Base-by-base conservation (phyloP, 2,797 vertebrate species). In the Mus spretus region DNA sequence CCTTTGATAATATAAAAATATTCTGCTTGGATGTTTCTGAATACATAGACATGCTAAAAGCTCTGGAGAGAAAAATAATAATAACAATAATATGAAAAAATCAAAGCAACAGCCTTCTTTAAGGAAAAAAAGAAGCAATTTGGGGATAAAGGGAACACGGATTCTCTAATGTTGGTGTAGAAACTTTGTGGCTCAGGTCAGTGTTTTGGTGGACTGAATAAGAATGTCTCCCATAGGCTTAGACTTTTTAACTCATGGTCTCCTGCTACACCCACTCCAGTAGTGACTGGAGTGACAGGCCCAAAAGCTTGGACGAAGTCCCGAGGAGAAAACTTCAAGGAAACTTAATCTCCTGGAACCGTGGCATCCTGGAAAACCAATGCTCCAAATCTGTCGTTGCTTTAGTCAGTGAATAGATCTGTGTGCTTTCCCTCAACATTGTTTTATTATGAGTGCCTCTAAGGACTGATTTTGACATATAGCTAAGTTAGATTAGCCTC, bases 1-100 rank as follows among this genome's bases (percentile, higher is more conserved):
- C 31, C 78, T 89, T 88, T 93, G 91, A 70, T 37, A 85, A 14
- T 79, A 10, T 57, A 84, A 67, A 65, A 50, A 59, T 59, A 86
- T 44, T 82, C n/a, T 78, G 28, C 31, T 89, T 95, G 37, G 34
- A 28, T 5, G 57, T 89, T 61, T 78, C 7, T 90, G 70, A 90
- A 63, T 28, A 59, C 78, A 82, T 0, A n/a, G 44, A 61, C 80
- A 77, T 91, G 77, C 47, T 44, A 63, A 95, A 90, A 55, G 59
- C 28, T n/a, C 77, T 70, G 53, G 53, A 78, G 37, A 67, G 37
- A 57, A 95, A 82, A 78, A 94, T 81, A 47, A 47, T 47, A 40
- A 40, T 40, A 40, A 40, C 37, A 50, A 9, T 77, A 63, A 63
- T 34, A 57, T 78, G 72, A 10, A 50, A 19, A 67, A 91, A 20